These are phyloP conservation scores for Acanthosoma haemorrhoidale DNA, from an alignment of 2,888 invertebrate genomes.

Conservation along the genomic window DNA sequence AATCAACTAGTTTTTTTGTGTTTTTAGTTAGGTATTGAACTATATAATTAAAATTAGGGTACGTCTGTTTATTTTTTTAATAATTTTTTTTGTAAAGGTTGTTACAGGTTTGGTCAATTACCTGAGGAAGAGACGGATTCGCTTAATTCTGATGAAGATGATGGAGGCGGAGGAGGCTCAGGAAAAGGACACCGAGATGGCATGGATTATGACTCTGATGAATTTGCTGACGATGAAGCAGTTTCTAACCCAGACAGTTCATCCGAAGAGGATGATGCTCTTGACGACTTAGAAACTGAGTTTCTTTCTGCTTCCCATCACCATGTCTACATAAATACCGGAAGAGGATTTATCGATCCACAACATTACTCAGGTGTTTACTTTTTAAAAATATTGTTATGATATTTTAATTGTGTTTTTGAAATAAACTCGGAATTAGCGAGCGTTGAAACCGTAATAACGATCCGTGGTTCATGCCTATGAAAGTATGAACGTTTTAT, in stretches of 20 bases:
- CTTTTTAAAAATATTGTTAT: too few species aligned
- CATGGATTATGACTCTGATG: conserved; percentile 52
- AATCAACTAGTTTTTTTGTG: too few species aligned
- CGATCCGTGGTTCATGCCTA: too few species aligned
- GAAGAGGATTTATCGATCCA: neutral
- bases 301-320: neutral
- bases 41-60: too few species aligned
- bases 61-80: neutral
- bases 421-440: too few species aligned
- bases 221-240: conserved; percentile 56
- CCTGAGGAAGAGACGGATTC: conserved; percentile 64
- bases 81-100: conserved; percentile 49
- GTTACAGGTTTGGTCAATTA: conserved; percentile 62
- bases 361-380: conserved; percentile 23
- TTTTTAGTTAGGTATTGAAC: too few species aligned
- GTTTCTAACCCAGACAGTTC: conserved; percentile 48
- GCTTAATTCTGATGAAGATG: conserved; percentile 55
- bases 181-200: conserved; percentile 41
- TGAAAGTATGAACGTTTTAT: too few species aligned
- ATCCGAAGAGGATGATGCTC: conserved; percentile 16
- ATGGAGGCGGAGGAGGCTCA: conserved; percentile 38
- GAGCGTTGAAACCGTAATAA: too few species aligned
- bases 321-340: conserved; percentile 18
- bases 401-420: too few species aligned
- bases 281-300: conserved; percentile 1